phyloP scores from a whole-genome alignment of 2,797 vertebrate genomes.

The Oryzias sinensis region DNA sequence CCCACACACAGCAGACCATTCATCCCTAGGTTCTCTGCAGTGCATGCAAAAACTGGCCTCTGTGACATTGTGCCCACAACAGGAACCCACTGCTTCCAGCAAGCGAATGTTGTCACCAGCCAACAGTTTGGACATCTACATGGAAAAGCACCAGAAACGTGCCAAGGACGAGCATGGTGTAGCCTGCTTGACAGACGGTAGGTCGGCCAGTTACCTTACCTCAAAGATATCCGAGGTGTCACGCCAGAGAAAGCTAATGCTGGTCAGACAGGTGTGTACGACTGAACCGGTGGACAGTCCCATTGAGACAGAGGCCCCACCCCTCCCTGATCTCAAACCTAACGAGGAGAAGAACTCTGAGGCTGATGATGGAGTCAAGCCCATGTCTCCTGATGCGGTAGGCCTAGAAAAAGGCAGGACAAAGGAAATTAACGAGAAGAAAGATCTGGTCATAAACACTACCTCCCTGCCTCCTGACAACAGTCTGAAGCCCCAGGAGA shows the following conservation, averaged over 20 bases:
- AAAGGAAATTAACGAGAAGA: conserved; percentile 58
- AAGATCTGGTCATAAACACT: conserved; percentile 46
- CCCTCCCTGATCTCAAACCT: conserved; percentile 69
- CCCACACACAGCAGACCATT: conserved; percentile 65
- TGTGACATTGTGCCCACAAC: conserved; percentile 89
- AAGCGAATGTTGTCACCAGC: conserved; percentile 98
- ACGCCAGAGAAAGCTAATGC: conserved; percentile 88
- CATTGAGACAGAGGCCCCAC: conserved; percentile 80
- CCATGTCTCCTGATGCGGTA: conserved; percentile 66
- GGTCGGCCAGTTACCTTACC: conserved; percentile 78
- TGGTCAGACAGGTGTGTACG: conserved; percentile 94
- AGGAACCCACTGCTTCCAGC: conserved; percentile 92
- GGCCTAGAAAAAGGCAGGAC: conserved; percentile 74
- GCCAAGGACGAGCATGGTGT: conserved; percentile 96
- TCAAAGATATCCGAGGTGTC: conserved; percentile 80
- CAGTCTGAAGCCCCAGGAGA: conserved; percentile 74
- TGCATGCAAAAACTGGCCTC: conserved; percentile 83
- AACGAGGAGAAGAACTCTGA: conserved; percentile 64
- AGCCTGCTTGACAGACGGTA: conserved; percentile 82
- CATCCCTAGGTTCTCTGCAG: conserved; percentile 58
- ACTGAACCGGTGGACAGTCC: conserved; percentile 88
- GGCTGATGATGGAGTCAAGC: conserved; percentile 62
- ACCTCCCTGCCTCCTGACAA: conserved; percentile 51
- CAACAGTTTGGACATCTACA: conserved; percentile 98
- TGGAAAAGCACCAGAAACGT: conserved; percentile 98